Evolutionary conservation across 2,797 vertebrate genomes (phyloP).

Genomic region (Manis pentadactyla): DNA sequence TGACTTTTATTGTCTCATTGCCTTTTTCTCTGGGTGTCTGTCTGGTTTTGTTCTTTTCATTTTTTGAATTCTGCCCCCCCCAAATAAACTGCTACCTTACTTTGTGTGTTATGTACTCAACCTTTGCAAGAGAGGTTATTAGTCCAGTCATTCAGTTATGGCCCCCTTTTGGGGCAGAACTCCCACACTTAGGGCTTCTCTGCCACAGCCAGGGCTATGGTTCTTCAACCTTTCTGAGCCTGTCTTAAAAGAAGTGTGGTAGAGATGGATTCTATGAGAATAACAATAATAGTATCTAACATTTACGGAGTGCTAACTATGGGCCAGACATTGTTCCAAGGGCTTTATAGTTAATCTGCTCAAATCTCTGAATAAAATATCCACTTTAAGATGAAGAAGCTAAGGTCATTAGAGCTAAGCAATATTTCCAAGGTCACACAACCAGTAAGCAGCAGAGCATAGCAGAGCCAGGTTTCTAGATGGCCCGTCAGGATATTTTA

Average conservation of each 20-base stretch:
- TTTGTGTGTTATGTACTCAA: neutral
- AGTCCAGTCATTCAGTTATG: neutral
- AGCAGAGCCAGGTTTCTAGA: neutral
- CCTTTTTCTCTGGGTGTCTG: conserved; percentile 39
- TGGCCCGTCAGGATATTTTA: neutral
- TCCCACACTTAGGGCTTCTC: neutral
- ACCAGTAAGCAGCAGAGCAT: neutral
- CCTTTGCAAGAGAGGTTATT: neutral
- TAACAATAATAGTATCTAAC: neutral
- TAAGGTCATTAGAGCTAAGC: neutral
- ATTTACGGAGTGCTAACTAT: fast-evolving
- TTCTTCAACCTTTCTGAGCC: neutral
- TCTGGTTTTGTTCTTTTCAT: conserved; percentile 60
- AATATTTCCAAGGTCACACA: neutral
- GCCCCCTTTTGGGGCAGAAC: neutral
- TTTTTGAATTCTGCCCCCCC: conserved; percentile 22
- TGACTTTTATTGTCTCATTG: conserved; percentile 61
- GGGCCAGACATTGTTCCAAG: neutral
- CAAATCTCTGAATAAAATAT: neutral
- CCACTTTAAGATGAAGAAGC: conserved; percentile 7
- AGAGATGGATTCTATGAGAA: neutral
- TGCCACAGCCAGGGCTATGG: neutral
- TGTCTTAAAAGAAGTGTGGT: neutral
- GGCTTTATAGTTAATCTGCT: conserved; percentile 12
- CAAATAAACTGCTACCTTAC: conserved; percentile 45